phyloP scores from a whole-genome alignment of 2,797 vertebrate species.

The Schizopygopsis malacanthus region DNA sequence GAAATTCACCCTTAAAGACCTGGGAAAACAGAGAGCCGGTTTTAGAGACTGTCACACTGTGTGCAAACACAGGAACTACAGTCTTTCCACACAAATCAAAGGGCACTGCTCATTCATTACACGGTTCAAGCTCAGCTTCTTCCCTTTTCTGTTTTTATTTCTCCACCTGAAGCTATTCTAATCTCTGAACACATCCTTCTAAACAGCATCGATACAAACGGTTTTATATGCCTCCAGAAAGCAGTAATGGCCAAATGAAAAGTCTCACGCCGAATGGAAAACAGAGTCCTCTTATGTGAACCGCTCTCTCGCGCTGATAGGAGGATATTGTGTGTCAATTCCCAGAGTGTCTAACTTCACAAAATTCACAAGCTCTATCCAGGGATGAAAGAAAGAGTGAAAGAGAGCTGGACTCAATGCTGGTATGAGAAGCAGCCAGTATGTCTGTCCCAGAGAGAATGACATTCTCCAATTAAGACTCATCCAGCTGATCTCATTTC shows the following conservation, averaged over 20 bases:
- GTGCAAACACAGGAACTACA: conserved; percentile 49
- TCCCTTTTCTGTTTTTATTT: background rate
- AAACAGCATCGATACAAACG: conserved; percentile 6
- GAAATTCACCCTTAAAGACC: conserved; percentile 99
- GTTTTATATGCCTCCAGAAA: conserved; percentile 10
- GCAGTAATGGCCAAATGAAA: conserved; percentile 24
- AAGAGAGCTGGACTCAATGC: conserved; percentile 25
- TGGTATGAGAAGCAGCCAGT: conserved; percentile 45
- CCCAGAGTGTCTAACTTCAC: conserved; percentile 51
- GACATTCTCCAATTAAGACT: conserved; percentile 37
- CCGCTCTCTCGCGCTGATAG: conserved; percentile 17
- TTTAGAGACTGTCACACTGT: conserved; percentile 67
- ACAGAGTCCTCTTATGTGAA: conserved; percentile 40
- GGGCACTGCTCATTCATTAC: conserved; percentile 4
- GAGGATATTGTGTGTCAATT: conserved; percentile 52
- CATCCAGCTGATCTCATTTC: conserved; percentile 62
- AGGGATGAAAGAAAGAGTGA: conserved; percentile 41
- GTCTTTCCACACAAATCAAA: conserved; percentile 26
- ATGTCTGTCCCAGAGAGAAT: conserved; percentile 22
- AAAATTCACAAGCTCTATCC: conserved; percentile 42
- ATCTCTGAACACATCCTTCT: conserved; percentile 13
- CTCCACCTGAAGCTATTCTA: background rate
- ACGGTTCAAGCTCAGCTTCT: background rate
- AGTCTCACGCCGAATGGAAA: conserved; percentile 18
- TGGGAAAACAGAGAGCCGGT: conserved; percentile 79